phyloP scores from a whole-genome alignment of 2,888 invertebrate genomes.

The Apamea anceps region DNA sequence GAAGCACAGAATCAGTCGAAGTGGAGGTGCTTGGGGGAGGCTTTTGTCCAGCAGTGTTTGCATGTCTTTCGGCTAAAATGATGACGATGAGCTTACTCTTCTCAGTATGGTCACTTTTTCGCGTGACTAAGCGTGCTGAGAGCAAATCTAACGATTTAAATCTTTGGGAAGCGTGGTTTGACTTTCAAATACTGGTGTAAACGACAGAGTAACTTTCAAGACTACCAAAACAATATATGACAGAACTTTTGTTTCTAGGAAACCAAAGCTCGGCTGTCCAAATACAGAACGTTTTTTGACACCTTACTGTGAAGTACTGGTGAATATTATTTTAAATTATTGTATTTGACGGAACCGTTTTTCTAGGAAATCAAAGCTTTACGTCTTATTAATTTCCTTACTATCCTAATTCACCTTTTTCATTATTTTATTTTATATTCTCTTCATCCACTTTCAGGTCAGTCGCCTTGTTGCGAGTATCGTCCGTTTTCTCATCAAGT shows the following conservation, averaged over 20 bases:
- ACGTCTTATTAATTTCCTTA: neutral
- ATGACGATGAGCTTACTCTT: too few species aligned
- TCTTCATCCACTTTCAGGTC: conserved; percentile 4
- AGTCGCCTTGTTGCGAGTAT: conserved; percentile 10
- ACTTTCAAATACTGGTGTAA: too few species aligned
- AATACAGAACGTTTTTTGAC: neutral
- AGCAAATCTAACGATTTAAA: too few species aligned
- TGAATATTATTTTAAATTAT: neutral
- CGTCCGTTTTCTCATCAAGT: conserved; percentile 36
- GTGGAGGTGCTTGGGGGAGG: too few species aligned
- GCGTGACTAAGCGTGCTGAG: too few species aligned
- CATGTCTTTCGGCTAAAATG: too few species aligned
- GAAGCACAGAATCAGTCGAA: too few species aligned
- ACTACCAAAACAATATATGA: neutral
- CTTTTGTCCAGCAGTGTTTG: too few species aligned
- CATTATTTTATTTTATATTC: neutral
- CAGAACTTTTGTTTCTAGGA: neutral
- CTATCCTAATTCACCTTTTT: neutral
- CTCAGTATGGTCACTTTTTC: too few species aligned
- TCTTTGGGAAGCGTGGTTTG: too few species aligned
- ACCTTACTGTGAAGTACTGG: neutral
- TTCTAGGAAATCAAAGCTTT: neutral
- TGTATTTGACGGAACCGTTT: neutral
- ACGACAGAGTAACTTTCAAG: neutral
- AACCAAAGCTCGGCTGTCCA: neutral